These are phyloP conservation scores for Cosmorhoe ocellata DNA, from an alignment of 2,888 invertebrate species.

Conservation along the genomic window DNA sequence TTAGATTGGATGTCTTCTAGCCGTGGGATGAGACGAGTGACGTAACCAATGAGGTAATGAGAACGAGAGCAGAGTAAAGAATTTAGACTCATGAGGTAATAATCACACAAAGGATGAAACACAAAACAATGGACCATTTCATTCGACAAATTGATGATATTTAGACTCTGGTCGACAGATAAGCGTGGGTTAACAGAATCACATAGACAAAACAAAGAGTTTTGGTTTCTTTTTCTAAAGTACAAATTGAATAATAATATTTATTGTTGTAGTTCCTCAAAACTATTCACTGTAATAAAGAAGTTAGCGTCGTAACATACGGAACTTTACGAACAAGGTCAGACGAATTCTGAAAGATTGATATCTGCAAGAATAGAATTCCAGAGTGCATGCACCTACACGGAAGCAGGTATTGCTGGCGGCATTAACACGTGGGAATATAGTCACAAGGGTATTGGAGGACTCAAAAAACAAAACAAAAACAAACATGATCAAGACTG, in stretches of 20 bases:
- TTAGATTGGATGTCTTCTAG: constrained; percentile 9
- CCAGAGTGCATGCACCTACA: constrained; percentile 20
- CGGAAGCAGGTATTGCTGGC: constrained; percentile 25
- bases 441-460: constrained; percentile 17
- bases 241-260: too few species aligned
- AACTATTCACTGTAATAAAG: neutral
- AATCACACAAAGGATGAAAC: constrained; percentile 11
- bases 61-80: constrained; percentile 28
- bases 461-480: too few species aligned
- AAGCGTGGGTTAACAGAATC: neutral
- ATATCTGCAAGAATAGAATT: constrained; percentile 28
- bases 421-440: constrained; percentile 37
- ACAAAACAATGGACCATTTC: constrained; percentile 8
- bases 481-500: too few species aligned
- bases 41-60: constrained; percentile 26
- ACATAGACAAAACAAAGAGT: too few species aligned
- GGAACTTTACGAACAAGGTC: constrained; percentile 30
- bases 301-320: constrained; percentile 6
- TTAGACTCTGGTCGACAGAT: neutral
- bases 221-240: too few species aligned
- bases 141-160: neutral
- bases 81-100: constrained; percentile 29
- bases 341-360: constrained; percentile 28
- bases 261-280: too few species aligned
- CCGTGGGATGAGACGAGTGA: constrained; percentile 27